These are phyloP conservation scores for Meda fulgida DNA, from an alignment of 2,797 vertebrate species.

Conservation along the genomic window DNA sequence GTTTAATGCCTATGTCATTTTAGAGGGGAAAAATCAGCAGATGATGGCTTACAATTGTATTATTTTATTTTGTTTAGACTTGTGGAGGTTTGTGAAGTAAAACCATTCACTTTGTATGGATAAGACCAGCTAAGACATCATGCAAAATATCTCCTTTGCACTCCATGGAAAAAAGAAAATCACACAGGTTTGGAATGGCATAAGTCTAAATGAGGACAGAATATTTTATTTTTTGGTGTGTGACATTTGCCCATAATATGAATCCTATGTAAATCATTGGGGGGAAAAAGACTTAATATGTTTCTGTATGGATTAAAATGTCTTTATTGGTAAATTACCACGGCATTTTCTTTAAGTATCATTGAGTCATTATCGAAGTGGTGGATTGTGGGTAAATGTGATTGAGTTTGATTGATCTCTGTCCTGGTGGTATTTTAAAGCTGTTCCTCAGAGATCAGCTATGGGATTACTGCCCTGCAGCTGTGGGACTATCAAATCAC, in stretches of 20 bases:
- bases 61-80: no score
- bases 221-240: not conserved
- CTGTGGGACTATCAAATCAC: slow-evolving; percentile 68
- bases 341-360: not conserved
- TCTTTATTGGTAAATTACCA: slow-evolving; percentile 1
- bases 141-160: not conserved
- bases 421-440: slow-evolving; percentile 35
- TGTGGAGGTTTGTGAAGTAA: not conserved
- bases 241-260: not conserved
- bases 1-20: not conserved
- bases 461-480: slow-evolving; percentile 64
- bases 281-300: not conserved
- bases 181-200: not conserved
- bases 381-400: slow-evolving; percentile 8
- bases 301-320: not conserved
- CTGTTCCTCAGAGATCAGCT: slow-evolving; percentile 44
- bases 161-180: not conserved
- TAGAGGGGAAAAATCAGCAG: not conserved
- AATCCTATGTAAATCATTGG: not conserved
- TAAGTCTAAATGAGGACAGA: not conserved
- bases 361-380: not conserved
- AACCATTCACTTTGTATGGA: not conserved
- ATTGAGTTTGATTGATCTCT: slow-evolving; percentile 43
- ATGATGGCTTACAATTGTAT: not conserved
- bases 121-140: not conserved